Evolutionary conservation across 2,797 vertebrate species (phyloP).

Genomic region (Echiichthys vipera): DNA sequence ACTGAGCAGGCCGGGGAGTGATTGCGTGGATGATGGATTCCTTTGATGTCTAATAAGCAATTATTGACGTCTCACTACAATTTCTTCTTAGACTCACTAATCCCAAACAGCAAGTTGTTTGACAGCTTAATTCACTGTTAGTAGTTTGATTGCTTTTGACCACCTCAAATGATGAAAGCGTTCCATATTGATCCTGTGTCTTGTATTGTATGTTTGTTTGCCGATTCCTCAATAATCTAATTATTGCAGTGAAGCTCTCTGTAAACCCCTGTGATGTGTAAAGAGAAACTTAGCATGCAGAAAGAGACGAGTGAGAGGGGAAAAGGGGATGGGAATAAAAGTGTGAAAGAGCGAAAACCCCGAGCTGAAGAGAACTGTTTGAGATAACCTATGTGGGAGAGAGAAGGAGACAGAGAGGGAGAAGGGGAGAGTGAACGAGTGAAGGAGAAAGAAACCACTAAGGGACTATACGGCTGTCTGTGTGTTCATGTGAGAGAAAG

Average conservation of each 20-base stretch:
- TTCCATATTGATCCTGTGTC: conserved; percentile 68
- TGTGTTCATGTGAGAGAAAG: conserved; percentile 71
- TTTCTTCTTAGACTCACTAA: conserved; percentile 46
- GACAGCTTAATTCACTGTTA: conserved; percentile 46
- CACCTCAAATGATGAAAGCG: conserved; percentile 57
- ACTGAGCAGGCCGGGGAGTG: conserved; percentile 25
- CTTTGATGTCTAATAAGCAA: conserved; percentile 50
- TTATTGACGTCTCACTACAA: conserved; percentile 43
- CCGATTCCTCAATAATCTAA: conserved; percentile 80
- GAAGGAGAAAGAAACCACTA: conserved; percentile 67
- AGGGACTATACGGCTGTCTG: conserved; percentile 58
- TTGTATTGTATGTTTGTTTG: conserved; percentile 77
- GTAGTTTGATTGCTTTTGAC: conserved; percentile 57
- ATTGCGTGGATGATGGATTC: conserved; percentile 35
- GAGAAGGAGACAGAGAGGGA: conserved; percentile 23
- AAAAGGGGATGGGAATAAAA: neutral
- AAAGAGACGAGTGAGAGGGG: conserved; percentile 18
- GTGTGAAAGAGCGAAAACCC: conserved; percentile 21
- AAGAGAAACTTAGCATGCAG: conserved; percentile 61
- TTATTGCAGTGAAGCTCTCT: conserved; percentile 73
- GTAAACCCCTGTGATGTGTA: conserved; percentile 50
- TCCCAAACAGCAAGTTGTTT: conserved; percentile 44
- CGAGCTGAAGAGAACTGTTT: conserved; percentile 3
- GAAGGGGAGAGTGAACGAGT: conserved; percentile 49
- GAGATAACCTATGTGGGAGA: conserved; percentile 39